Evolutionary conservation across 2,888 invertebrate genomes (phyloP).

Genomic region (Cerastoderma edule): DNA sequence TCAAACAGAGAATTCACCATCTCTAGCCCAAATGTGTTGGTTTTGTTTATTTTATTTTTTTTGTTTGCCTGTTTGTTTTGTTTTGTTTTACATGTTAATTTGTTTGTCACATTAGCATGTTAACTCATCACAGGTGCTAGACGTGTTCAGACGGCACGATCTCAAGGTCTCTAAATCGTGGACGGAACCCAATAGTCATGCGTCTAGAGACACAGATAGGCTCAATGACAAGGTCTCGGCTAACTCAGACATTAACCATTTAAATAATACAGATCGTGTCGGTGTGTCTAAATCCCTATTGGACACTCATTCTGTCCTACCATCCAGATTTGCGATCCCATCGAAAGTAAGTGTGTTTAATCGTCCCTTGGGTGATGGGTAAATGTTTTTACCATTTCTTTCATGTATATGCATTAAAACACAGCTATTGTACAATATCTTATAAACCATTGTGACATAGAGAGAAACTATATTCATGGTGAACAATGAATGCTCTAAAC

Average conservation of each 20-base stretch:
- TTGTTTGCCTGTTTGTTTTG: background rate
- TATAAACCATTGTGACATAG: no score
- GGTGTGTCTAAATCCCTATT: slow-evolving; percentile 43
- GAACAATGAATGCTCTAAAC: no score
- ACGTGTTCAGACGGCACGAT: slow-evolving; percentile 41
- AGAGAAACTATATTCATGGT: no score
- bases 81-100: background rate
- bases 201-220: slow-evolving; percentile 9
- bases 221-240: slow-evolving; percentile 36
- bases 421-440: no score
- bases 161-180: slow-evolving; percentile 34
- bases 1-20: no score
- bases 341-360: slow-evolving; percentile 68
- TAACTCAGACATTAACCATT: slow-evolving; percentile 47
- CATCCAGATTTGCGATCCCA: slow-evolving; percentile 65
- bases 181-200: slow-evolving; percentile 33
- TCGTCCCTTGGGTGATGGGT: no score
- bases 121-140: slow-evolving; percentile 41
- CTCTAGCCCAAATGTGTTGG: no score
- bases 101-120: slow-evolving; percentile 9
- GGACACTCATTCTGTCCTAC: slow-evolving; percentile 59
- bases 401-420: no score
- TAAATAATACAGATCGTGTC: slow-evolving; percentile 45
- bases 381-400: no score
- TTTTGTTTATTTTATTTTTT: no score